Evolutionary conservation across 2,797 vertebrate species (phyloP).

Genomic region (Stomatorhinus walkeri): DNA sequence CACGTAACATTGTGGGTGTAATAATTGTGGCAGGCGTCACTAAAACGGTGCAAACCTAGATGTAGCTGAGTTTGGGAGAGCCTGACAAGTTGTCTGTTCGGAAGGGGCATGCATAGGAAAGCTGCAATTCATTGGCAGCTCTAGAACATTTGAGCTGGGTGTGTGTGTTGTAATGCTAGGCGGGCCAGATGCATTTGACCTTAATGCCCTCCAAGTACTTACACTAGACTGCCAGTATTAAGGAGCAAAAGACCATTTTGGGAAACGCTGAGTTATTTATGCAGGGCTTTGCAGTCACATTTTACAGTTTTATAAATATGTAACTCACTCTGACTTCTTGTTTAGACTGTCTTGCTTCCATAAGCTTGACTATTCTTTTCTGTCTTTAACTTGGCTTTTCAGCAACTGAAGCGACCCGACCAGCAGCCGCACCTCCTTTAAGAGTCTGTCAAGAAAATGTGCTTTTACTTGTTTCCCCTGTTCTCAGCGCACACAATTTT

Average conservation of each 20-base stretch:
- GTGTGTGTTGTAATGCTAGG: not conserved
- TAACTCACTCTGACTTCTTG: not conserved
- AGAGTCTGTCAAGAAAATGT: too few relatives aligned
- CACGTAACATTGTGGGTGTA: not conserved
- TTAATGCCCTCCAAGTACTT: not conserved
- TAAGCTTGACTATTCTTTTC: not conserved
- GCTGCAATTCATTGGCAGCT: not conserved
- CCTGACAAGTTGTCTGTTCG: not conserved
- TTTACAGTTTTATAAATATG: not conserved
- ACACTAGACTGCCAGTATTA: not conserved
- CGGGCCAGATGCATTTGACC: not conserved
- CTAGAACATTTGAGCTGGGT: not conserved
- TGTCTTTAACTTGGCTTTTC: too few relatives aligned
- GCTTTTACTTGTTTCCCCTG: too few relatives aligned
- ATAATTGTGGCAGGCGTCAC: not conserved
- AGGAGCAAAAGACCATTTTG: not conserved
- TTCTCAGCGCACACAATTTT: too few relatives aligned
- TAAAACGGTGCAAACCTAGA: not conserved
- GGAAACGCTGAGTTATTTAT: not conserved
- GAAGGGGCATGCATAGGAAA: not conserved
- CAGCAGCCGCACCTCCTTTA: too few relatives aligned
- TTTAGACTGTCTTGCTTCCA: not conserved
- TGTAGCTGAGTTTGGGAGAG: not conserved
- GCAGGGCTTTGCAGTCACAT: not conserved
- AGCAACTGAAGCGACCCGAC: too few relatives aligned